Evolutionary conservation across 2,113 vertebrate species (phyloP).

Genomic region (Sylvicapra grimmia): DNA sequence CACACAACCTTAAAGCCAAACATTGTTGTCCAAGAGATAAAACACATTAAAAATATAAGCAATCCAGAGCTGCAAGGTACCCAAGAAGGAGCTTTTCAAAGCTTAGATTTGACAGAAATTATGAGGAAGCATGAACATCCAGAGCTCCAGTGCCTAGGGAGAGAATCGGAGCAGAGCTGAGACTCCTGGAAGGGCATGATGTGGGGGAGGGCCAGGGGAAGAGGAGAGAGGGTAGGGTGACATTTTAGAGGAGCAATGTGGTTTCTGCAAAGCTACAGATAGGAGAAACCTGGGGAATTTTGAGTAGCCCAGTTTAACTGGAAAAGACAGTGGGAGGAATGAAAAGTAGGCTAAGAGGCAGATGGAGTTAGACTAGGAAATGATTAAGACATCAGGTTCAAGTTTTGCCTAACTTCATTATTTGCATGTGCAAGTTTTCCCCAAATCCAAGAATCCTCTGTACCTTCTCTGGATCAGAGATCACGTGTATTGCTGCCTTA

Average conservation of each 20-base stretch:
- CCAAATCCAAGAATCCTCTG: neutral
- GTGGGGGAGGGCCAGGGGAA: rapidly evolving
- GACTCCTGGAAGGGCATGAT: neutral
- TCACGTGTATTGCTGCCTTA: neutral
- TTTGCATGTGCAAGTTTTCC: neutral
- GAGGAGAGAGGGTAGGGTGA: neutral
- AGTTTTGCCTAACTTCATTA: neutral
- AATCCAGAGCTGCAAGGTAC: neutral
- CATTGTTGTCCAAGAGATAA: neutral
- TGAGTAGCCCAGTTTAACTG: neutral
- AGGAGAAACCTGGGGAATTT: neutral
- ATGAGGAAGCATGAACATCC: neutral
- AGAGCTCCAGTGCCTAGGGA: too few relatives aligned
- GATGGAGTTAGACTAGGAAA: neutral
- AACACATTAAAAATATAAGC: neutral
- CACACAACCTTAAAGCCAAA: neutral
- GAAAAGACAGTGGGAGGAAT: neutral
- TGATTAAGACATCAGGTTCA: neutral
- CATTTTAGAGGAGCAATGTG: neutral
- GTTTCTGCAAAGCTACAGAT: neutral
- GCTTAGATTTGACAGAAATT: neutral
- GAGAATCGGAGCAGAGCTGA: neutral
- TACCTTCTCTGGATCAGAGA: neutral
- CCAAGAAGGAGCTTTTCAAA: neutral
- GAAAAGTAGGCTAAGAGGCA: neutral